Percentiles rank a stretch among this genome's conserved stretches.
Conservation (phyloP, 37 sponge, comb jelly and placozoan species). For the Chondrilla cf. caribensis region DNA sequence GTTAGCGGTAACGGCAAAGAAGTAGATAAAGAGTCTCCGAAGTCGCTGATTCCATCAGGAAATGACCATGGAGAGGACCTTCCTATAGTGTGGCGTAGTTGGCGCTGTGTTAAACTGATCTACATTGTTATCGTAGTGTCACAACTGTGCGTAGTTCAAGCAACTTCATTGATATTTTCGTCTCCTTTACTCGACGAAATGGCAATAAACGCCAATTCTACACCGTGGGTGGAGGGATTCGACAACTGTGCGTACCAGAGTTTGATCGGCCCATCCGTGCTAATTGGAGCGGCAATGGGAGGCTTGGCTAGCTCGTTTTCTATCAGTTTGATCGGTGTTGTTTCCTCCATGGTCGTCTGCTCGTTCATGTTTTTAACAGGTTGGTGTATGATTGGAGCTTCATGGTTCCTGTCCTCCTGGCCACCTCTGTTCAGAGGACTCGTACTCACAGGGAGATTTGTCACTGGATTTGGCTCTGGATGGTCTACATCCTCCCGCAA, state of each 20-base stretch:
- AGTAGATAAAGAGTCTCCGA: too few species aligned
- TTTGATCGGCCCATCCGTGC: conserved; percentile 13
- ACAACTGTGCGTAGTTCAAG: too few species aligned
- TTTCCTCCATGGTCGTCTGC: conserved; percentile 34
- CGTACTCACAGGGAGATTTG: conserved; percentile 38
- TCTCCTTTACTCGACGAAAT: background rate
- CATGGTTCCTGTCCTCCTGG: background rate
- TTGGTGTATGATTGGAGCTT: conserved; percentile 40
- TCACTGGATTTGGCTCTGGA: conserved; percentile 64
- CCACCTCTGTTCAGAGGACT: conserved; percentile 11
- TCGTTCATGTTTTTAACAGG: conserved; percentile 37
- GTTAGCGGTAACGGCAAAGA: too few species aligned
- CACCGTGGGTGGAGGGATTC: background rate
- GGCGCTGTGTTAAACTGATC: too few species aligned
- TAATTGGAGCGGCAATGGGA: conserved; percentile 58
- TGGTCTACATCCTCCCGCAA: conserved; percentile 43
- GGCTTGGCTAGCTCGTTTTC: background rate
- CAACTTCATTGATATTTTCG: too few species aligned
- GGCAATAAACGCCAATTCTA: background rate
- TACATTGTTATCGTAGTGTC: too few species aligned
- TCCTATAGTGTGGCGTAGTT: too few species aligned
- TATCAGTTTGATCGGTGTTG: conserved; percentile 25
- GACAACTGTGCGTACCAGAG: background rate
- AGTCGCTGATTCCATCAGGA: too few species aligned
- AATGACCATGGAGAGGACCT: too few species aligned